Conservation (phyloP, 2,113 vertebrate species). For the Aplodontia rufa region DNA sequence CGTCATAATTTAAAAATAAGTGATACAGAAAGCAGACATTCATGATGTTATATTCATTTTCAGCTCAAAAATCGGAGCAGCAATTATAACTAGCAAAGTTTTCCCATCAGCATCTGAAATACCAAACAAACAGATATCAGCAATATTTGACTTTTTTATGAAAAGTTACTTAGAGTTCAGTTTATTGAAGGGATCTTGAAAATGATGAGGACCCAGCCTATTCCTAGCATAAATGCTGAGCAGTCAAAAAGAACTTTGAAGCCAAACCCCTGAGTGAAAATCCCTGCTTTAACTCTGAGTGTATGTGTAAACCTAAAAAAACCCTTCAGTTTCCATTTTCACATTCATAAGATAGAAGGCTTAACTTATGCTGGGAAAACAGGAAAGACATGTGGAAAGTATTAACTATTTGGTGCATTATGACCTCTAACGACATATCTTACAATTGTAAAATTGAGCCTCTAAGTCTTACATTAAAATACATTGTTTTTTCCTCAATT, state of each 20-base stretch:
- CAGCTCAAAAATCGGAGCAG: neutral
- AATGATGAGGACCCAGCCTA: neutral
- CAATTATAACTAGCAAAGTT: neutral
- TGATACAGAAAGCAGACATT: neutral
- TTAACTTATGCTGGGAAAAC: neutral
- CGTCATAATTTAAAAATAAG: neutral
- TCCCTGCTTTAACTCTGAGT: neutral
- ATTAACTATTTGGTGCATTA: neutral
- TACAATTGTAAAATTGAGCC: neutral
- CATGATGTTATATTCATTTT: neutral
- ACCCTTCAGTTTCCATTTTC: neutral
- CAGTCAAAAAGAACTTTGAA: neutral
- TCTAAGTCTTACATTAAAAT: neutral
- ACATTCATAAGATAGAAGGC: neutral
- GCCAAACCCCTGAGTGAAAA: neutral
- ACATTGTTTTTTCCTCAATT: neutral
- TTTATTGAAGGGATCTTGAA: neutral
- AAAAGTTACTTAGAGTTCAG: neutral
- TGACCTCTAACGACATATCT: neutral
- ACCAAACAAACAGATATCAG: neutral
- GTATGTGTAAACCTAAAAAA: too few relatives aligned
- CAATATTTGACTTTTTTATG: neutral
- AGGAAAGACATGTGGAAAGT: neutral
- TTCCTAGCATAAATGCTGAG: neutral
- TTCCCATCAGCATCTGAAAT: neutral